phyloP scores from a whole-genome alignment of 2,888 invertebrate species.

The Biston betularia region DNA sequence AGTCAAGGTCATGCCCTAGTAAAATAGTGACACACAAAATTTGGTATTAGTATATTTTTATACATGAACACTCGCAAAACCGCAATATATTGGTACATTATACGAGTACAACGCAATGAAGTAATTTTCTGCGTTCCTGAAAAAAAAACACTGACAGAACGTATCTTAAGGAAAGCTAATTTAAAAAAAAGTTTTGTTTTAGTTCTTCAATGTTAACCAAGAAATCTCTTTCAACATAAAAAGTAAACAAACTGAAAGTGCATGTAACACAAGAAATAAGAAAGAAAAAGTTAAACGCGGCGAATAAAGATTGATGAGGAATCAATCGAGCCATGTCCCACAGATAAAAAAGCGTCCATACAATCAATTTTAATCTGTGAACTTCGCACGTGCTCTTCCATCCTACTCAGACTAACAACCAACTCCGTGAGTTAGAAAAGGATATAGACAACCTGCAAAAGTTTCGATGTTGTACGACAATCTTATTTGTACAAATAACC shows the following conservation, averaged over 20 bases:
- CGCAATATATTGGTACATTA: no score
- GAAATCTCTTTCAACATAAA: neutral
- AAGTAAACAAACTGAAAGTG: constrained; percentile 34
- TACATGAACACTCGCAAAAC: no score
- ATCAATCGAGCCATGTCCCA: constrained; percentile 80
- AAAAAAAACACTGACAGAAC: no score
- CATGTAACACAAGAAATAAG: constrained; percentile 49
- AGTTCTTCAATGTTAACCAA: neutral
- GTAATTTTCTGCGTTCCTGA: no score
- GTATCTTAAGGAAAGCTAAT: neutral
- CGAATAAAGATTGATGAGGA: constrained; percentile 85
- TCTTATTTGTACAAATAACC: neutral
- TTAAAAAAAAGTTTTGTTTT: neutral
- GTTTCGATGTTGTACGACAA: constrained; percentile 42
- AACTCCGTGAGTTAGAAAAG: constrained; percentile 47
- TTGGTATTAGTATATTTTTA: no score
- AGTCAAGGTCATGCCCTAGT: no score
- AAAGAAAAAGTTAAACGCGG: constrained; percentile 69
- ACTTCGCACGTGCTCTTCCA: constrained; percentile 61
- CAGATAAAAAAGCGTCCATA: constrained; percentile 76
- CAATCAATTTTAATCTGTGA: constrained; percentile 85
- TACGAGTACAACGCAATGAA: no score
- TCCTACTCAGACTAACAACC: constrained; percentile 52
- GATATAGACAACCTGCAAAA: constrained; percentile 60
- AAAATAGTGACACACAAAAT: no score